Conservation (phyloP, 2,888 invertebrate species). For the Anoplius nigerrimus region DNA sequence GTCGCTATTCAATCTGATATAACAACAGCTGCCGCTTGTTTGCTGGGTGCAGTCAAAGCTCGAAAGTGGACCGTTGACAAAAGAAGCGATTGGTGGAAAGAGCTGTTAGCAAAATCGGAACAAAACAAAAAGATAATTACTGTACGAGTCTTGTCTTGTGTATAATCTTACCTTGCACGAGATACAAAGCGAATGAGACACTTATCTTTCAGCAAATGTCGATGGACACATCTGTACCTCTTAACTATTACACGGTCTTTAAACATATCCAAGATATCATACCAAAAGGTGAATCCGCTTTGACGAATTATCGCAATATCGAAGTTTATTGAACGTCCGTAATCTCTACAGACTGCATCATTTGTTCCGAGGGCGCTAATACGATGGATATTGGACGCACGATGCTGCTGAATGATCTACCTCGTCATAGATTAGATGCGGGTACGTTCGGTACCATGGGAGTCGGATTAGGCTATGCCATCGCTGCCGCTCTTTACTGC, state of each 20-base stretch:
- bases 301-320: not conserved
- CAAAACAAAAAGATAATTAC: slow-evolving; percentile 82
- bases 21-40: slow-evolving; percentile 82
- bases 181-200: not conserved
- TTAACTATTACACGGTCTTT: slow-evolving; percentile 96
- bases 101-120: slow-evolving; percentile 82
- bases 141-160: slow-evolving; percentile 7
- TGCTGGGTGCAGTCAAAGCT: slow-evolving; percentile 79
- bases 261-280: slow-evolving; percentile 86
- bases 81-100: slow-evolving; percentile 85
- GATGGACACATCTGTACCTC: slow-evolving; percentile 83
- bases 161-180: not conserved
- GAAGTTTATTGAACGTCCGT: not conserved
- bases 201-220: slow-evolving; percentile 79
- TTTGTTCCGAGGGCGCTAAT: slow-evolving; percentile 98
- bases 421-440: slow-evolving; percentile 93
- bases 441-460: slow-evolving; percentile 99
- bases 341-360: slow-evolving; percentile 82
- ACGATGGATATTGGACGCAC: slow-evolving; percentile 99
- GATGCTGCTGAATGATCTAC: slow-evolving; percentile 87
- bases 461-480: slow-evolving; percentile 93
- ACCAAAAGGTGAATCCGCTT: slow-evolving; percentile 77
- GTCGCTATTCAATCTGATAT: slow-evolving; percentile 92
- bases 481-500: slow-evolving; percentile 94
- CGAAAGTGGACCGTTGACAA: slow-evolving; percentile 78